phyloP scores from a whole-genome alignment of 2,113 vertebrate species.

The Phylloscopus trochiloides region DNA sequence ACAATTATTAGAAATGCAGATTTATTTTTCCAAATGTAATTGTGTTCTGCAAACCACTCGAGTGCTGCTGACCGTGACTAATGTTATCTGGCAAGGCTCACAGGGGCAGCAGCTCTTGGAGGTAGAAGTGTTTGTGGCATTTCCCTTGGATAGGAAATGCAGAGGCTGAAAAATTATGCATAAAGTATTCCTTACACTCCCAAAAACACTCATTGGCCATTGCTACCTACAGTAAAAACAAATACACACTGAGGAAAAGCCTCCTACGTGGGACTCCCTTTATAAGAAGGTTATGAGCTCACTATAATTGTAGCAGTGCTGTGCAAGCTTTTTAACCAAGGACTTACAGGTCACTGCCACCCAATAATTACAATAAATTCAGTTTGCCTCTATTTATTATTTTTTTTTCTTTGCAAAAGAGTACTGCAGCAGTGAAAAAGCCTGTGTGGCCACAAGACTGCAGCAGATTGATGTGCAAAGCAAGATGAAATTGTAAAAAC shows the following conservation, averaged over 20 bases:
- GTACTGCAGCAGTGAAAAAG: not conserved
- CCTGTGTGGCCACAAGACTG: not conserved
- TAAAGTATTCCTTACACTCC: not conserved
- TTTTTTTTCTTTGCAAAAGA: not conserved
- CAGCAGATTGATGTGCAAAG: not conserved
- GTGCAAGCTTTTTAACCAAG: not conserved
- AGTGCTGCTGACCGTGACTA: slow-evolving; percentile 28
- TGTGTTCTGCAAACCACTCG: not conserved
- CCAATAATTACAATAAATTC: not conserved
- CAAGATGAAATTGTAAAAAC: not conserved
- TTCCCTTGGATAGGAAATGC: not conserved
- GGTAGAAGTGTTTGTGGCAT: not conserved
- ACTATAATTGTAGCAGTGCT: not conserved
- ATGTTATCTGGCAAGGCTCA: not conserved
- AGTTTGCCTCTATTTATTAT: not conserved
- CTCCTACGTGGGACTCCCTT: not conserved
- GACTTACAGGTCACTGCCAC: not conserved
- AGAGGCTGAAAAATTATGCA: not conserved
- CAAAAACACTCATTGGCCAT: not conserved
- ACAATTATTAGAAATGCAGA: slow-evolving; percentile 45
- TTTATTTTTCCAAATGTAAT: slow-evolving; percentile 33
- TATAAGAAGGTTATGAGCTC: not conserved
- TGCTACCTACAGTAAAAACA: not conserved
- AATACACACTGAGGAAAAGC: not conserved
- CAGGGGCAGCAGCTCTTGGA: not conserved